phyloP scores from a whole-genome alignment of 2,888 invertebrate species.

The Cistogaster globosa region DNA sequence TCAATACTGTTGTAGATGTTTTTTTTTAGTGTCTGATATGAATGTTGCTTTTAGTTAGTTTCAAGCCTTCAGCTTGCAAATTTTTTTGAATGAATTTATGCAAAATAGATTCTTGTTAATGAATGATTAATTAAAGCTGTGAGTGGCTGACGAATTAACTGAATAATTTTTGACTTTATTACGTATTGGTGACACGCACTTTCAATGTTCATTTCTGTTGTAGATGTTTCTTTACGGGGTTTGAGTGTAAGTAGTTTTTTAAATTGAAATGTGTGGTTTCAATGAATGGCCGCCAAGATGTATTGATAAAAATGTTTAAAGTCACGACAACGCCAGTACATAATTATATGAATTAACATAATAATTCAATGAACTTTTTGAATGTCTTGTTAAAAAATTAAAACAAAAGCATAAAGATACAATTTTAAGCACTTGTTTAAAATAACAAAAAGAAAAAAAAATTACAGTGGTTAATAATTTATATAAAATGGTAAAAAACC shows the following conservation, averaged over 20 bases:
- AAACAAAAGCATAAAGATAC: background rate
- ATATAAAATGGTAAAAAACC: too few relatives aligned
- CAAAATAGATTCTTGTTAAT: background rate
- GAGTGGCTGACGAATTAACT: background rate
- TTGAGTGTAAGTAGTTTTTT: background rate
- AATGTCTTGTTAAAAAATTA: background rate
- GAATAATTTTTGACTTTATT: conserved; percentile 32
- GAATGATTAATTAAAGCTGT: background rate
- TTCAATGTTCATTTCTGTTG: conserved; percentile 7
- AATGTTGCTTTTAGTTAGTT: too few relatives aligned
- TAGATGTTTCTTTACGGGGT: background rate
- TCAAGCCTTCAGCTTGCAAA: too few relatives aligned
- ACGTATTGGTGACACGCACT: conserved; percentile 60
- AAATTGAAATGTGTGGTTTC: background rate
- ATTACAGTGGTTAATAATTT: too few relatives aligned
- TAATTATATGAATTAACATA: conserved; percentile 60
- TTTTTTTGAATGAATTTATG: too few relatives aligned
- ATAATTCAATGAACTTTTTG: conserved; percentile 55
- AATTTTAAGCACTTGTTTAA: background rate
- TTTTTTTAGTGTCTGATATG: too few relatives aligned
- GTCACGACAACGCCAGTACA: conserved; percentile 12
- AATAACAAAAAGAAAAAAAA: background rate
- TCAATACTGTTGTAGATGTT: too few relatives aligned
- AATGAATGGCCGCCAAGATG: background rate
- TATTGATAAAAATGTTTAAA: conserved; percentile 1